Base-by-base conservation (phyloP, 2,888 invertebrate genomes). In the Aleiodes leptofemur region DNA sequence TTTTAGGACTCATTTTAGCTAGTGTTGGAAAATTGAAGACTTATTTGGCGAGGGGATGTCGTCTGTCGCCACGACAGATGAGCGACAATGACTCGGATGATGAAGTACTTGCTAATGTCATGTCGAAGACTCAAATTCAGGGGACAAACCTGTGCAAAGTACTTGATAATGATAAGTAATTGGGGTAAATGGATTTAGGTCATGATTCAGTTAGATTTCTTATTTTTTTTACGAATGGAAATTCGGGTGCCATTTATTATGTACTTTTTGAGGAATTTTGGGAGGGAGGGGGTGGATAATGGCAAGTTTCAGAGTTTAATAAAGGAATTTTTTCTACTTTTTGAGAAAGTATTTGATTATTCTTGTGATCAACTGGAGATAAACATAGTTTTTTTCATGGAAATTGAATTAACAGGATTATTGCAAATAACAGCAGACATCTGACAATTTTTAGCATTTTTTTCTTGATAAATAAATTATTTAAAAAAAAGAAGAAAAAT, bases 1-100 rank as follows among this genome's bases (percentile, higher is more conserved):
- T 98, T 90, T 91, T 98, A 80, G 99, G 99, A 79, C 91, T 99
- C 3, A 94, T 99, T 82, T 91, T 99, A 78, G 98, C 99, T 6
- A 94, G 98, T 0, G 93, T 94, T 72, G 96, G 95, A 4, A 96
- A 96, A 89, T 91, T 98, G 48, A 92, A 94, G 76, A 91, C 90
- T 34, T 96, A 95, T 84, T 89, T 96, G 77, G 92, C 93, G 9
- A 93, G 93, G 80, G 95, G 95, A 1, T 95, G 95, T 84, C 92
- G 94, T 71, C 90, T 95, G 55, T 95, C 95, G 7, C 95, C 96
- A 0, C 91, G 93, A 73, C 93, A 94, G 86, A 91, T 93, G 74
- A 95, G 95, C 0, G 95, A 95, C 88, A 94, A 94, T 66, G 95
- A 95, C 82, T 95, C 95, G 51, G 93, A 91, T 91, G 75, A 72